Conservation (phyloP, 2,113 vertebrate species). For the Cololabis saira region DNA sequence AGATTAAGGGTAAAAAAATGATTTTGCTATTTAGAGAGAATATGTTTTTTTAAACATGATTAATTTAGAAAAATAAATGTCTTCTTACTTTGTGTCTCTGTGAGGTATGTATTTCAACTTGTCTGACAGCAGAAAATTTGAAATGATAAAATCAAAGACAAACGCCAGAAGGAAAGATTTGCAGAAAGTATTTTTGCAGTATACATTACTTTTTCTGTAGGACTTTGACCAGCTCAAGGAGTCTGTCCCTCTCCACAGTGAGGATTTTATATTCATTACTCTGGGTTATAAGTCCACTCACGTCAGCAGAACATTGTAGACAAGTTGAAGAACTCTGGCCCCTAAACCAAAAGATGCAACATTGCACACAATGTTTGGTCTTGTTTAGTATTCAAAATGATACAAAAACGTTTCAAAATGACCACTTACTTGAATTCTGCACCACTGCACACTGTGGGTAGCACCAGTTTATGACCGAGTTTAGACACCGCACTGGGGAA, state of each 20-base stretch:
- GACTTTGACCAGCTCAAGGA: slow-evolving; percentile 80
- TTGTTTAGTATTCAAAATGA: too few species aligned
- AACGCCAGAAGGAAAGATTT: too few species aligned
- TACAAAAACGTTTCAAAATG: too few species aligned
- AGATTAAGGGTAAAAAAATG: too few species aligned
- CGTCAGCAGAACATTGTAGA: slow-evolving; percentile 46
- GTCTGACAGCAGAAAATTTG: background rate
- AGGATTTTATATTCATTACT: slow-evolving; percentile 77
- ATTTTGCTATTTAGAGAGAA: too few species aligned
- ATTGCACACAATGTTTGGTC: background rate
- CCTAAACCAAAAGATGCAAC: background rate
- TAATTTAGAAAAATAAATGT: too few species aligned
- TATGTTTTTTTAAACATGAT: too few species aligned
- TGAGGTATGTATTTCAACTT: too few species aligned
- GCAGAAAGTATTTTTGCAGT: background rate
- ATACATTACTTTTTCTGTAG: slow-evolving; percentile 81
- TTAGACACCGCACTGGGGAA: slow-evolving; percentile 79
- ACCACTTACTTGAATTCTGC: slow-evolving; percentile 60
- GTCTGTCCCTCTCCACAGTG: slow-evolving; percentile 80
- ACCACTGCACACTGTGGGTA: slow-evolving; percentile 66
- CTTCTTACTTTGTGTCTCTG: too few species aligned
- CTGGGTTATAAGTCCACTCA: slow-evolving; percentile 72
- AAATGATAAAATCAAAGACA: background rate
- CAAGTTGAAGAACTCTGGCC: slow-evolving; percentile 22
- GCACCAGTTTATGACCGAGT: slow-evolving; percentile 85